Base-by-base conservation (phyloP, 2,888 invertebrate genomes). In the Norana najaformis region DNA sequence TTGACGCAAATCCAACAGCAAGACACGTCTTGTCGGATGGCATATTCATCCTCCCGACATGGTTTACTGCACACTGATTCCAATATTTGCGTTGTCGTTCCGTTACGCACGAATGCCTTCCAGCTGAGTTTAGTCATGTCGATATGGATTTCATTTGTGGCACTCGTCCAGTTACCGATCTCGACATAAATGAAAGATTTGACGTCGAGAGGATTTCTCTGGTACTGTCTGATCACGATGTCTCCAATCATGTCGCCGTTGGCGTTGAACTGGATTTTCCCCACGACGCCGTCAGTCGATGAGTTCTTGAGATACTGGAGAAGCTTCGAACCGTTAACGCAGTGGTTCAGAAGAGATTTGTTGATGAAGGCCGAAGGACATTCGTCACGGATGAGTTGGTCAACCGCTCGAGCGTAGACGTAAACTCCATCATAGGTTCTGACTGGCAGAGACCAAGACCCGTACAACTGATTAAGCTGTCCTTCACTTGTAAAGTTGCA, bases 171-270 rank as follows among this genome's bases (percentile, higher is more conserved):
- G 34, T 37, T 35, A 18, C 91, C 91, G 8, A 89, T 35, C 30
- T 34, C 34, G 18, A 53, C 88, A n/a, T 89, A 83, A 30, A 90
- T 83, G 11, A 88, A 41, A n/a, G 88, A 83, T 30, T 90, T 23
- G 18, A 36, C 47, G 11, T 38, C 90, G 23, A 89, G 85, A 18
- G 34, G 53, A 16, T 69, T 89, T 41, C 85, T n/a, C 88, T 92
- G 90, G 89, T 93, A 93, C 89, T 93, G 93, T 30, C 89, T 91
- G 36, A 94, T 89, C 30, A 92, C 91, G 41, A 93, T 93, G 53
- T 91, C 91, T 6, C 93, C 92, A 53, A 93, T 91, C 4, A 93
- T 91, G 88, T 93, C 93, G 0, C 93, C 93, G 37, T 93, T 91
- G 83, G 92, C 90, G 90, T 93, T 93, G 89, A 94, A 93, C n/a